Conservation (phyloP, 1,140 invertebrate genomes). For the Leptonema lineaticorne region DNA sequence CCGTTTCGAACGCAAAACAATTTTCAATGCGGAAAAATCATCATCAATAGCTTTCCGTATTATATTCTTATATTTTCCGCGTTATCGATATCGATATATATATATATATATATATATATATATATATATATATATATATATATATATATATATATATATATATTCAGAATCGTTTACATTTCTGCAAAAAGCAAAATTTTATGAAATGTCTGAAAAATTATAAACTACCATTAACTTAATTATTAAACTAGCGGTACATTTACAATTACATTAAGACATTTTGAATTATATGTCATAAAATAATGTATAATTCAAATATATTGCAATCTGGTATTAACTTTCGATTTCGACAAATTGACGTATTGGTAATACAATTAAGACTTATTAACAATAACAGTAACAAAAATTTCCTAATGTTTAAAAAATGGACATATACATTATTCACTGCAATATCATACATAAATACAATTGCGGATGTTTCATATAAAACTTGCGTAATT, state of each 20-base stretch:
- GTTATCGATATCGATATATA: not conserved
- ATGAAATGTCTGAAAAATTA: not conserved
- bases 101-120: not conserved
- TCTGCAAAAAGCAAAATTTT: not conserved
- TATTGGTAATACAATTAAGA: too few species aligned
- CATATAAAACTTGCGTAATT: too few species aligned
- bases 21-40: not conserved
- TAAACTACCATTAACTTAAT: not conserved
- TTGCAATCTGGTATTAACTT: too few species aligned
- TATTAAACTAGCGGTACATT: not conserved
- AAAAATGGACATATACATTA: too few species aligned
- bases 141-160: not conserved
- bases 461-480: too few species aligned
- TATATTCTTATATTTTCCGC: too few species aligned
- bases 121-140: not conserved
- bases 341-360: too few species aligned
- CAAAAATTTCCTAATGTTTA: too few species aligned
- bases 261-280: not conserved
- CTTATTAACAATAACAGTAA: too few species aligned
- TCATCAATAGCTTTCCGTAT: not conserved
- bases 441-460: too few species aligned
- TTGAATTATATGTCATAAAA: too few species aligned
- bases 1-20: not conserved
- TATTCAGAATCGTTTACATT: not conserved
- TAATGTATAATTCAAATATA: too few species aligned